Conservation (phyloP, 2,888 invertebrate genomes). For the Hermodice carunculata region DNA sequence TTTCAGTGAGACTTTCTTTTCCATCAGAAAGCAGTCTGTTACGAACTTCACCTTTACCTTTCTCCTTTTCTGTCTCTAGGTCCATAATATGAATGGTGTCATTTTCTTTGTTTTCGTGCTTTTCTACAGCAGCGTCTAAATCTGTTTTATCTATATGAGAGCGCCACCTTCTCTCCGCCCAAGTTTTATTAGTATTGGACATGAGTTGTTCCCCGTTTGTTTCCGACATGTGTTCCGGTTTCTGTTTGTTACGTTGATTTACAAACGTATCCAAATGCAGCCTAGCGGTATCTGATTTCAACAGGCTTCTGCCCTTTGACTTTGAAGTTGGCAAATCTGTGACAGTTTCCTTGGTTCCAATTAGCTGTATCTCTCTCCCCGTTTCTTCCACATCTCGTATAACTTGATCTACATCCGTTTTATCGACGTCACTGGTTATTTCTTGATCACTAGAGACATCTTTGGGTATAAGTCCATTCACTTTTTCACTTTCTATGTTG, state of each 20-base stretch:
- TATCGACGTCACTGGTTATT: conserved; percentile 48
- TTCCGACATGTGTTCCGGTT: no score
- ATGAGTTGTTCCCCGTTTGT: no score
- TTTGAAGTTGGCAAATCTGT: no score
- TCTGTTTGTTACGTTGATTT: no score
- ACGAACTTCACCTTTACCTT: conserved; percentile 1
- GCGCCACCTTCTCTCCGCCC: conserved; percentile 5
- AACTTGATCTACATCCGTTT: conserved; percentile 57
- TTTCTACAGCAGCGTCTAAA: not conserved
- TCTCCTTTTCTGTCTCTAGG: not conserved
- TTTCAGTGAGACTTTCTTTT: conserved; percentile 22
- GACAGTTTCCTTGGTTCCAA: not conserved
- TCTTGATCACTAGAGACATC: no score
- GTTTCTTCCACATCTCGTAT: conserved; percentile 60
- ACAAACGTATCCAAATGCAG: no score
- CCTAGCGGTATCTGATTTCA: no score
- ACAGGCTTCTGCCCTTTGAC: no score
- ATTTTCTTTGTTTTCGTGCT: not conserved
- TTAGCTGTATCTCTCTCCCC: conserved; percentile 50
- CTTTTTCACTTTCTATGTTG: no score
- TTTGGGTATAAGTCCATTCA: no score
- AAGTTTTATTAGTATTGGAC: no score
- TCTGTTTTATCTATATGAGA: conserved; percentile 4
- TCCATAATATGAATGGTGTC: conserved; percentile 17
- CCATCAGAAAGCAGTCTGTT: not conserved